A percentile compares a stretch with the other conserved stretches of the same genome.
These are phyloP conservation scores for Semotilus atromaculatus DNA, from an alignment of 2,797 vertebrate genomes.

Conservation along the genomic window DNA sequence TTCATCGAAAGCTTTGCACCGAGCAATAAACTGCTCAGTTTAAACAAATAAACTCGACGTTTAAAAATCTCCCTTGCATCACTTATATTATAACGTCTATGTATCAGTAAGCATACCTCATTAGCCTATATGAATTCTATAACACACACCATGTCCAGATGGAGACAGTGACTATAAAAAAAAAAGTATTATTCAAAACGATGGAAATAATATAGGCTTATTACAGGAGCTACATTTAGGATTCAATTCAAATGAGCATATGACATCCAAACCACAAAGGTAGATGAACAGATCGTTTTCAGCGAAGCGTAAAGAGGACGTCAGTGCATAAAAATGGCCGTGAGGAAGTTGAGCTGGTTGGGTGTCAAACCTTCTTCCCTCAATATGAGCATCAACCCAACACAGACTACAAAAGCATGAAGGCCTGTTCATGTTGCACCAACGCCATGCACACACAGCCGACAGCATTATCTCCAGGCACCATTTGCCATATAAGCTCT, in stretches of 20 bases:
- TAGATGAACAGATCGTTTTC: slow-evolving; percentile 13
- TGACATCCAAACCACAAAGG: slow-evolving; percentile 22
- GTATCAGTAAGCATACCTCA: not conserved
- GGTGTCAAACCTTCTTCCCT: slow-evolving; percentile 41
- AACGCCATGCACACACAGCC: slow-evolving; percentile 20
- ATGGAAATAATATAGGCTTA: not conserved
- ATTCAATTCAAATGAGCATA: not conserved
- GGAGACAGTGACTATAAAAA: not conserved
- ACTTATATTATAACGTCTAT: not conserved
- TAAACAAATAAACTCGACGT: too few species aligned
- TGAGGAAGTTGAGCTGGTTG: slow-evolving; percentile 51
- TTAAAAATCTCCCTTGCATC: not conserved
- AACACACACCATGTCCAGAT: not conserved
- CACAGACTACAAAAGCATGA: slow-evolving; percentile 17
- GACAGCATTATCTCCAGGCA: slow-evolving; percentile 40
- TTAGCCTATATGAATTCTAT: not conserved
- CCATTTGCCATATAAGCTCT: slow-evolving; percentile 36
- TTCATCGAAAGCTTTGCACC: slow-evolving; percentile 44
- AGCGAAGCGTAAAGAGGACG: slow-evolving; percentile 14
- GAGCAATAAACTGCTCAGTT: not conserved
- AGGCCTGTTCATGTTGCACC: slow-evolving; percentile 38
- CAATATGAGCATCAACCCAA: not conserved
- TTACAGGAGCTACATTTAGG: not conserved
- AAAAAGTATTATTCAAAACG: not conserved
- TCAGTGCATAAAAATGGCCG: slow-evolving; percentile 60